Base-by-base conservation (phyloP, 2,888 invertebrate genomes). In the Limnephilus auricula region DNA sequence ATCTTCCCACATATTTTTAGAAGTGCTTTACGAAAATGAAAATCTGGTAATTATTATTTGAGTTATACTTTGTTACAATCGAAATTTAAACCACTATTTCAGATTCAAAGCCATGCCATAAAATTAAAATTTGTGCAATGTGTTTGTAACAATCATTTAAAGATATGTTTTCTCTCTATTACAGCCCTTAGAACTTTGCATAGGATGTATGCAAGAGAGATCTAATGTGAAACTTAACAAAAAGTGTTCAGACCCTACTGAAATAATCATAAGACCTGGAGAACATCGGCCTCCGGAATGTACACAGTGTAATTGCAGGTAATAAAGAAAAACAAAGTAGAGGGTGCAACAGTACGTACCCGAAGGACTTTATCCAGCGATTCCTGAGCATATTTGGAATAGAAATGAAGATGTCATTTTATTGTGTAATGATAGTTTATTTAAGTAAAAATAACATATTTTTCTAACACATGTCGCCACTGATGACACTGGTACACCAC, bases 191-290 rank as follows among this genome's bases (percentile, higher is more conserved):
- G 98, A 99, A 93, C 96, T 96, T 92, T 99, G 99, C 94, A 98
- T 99, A 93, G 99, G 99, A 1, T 99, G 99, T 94, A 98, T 99
- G 98, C 97, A 97, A 94, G 96, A 96, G 30, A 95, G 95, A 34
- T 97, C 99, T 0, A 97, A 98, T 94, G 97, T 98, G 89, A 99
- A 98, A 95, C 96, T 98, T 90, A 96, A 96, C 93, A 97, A 97
- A 94, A 96, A 96, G 90, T 99, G 98, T 94, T 94, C 94, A 37
- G 94, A 95, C 30, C 95, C 95, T 9, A 95, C 95, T 89, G 95
- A 95, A 30, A 95, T 94, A 2, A 94, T 65, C 25, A 65, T 94
- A 78, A 94, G 94, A 92, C 94, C 93, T 90, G 79, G 34, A 94
- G 94, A 91, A 97, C 97, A 94, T 94, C 94, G 4, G 32, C n/a